Evolutionary conservation across 2,888 invertebrate species (phyloP), one percentile per base, ranked within the genome.

Genomic region (Cistogaster globosa): DNA sequence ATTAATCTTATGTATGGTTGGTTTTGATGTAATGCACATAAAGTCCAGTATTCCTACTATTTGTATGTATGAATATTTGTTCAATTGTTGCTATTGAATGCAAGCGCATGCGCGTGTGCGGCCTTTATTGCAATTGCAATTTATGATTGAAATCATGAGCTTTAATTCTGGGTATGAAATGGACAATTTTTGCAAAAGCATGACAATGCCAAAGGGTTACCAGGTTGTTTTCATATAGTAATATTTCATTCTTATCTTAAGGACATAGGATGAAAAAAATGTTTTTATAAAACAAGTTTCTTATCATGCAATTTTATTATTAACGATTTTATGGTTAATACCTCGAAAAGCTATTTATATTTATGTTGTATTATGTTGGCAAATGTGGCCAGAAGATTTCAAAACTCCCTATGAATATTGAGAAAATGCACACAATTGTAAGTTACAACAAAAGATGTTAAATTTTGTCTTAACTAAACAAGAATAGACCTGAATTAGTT

Each of bases 81-180:
- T 38, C 48, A 74, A 62, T 68, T 78, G 60, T 60, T 48, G 62
- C 38, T 84, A 32, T 26, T 53, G 58, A 18, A 12, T 51, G 7
- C 36, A 80, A 75, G 86, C 83, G 69, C 26, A 72, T 77, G 82
- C 76, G 82, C 82, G 76, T 83, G 82, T 83, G 82, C 71, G 82
- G 82, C 82, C 82, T 83, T 77, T 83, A 53, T 76, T 65, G 76
- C 82, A 82, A 86, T 75, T 85, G 80, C 81, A 86, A 85, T 86
- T 87, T 87, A 87, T 87, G 87, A 87, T 87, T 87, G 86, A 84
- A 87, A 87, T 87, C 87, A 87, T 86, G 85, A 76, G 76, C 82
- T 67, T 76, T 22, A 62, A 45, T 60, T 75, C 55, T 71, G 22
- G 48, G 22, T 69, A 81, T 62, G 38, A 81, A 75, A 75, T 69